Percentiles rank a stretch among this genome's conserved stretches.
Evolutionary conservation across 2,797 vertebrate genomes (phyloP).

Genomic region (Alfaro cultratus): DNA sequence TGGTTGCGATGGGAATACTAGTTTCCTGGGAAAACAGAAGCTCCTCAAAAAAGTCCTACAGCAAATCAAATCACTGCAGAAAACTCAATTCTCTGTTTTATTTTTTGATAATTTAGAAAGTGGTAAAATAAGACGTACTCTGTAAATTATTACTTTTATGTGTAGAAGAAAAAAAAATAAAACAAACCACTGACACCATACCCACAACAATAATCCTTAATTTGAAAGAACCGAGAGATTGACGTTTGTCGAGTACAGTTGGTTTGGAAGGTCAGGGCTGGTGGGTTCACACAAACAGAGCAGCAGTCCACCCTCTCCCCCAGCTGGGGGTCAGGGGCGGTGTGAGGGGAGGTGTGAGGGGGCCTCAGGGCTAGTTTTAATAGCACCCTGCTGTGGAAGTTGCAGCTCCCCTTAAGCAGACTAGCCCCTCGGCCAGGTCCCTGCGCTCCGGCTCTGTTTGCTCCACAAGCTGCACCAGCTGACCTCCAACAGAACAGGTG

Average conservation of each 20-base stretch:
- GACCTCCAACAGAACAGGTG: conserved; percentile 17
- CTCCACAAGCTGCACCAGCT: conserved; percentile 7
- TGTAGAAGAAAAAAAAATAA: conserved; percentile 60
- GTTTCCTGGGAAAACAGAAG: conserved; percentile 58
- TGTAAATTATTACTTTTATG: conserved; percentile 48
- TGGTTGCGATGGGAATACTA: conserved; percentile 72
- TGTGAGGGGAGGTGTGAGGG: conserved; percentile 11
- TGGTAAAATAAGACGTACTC: conserved; percentile 61
- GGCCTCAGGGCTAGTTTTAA: conserved; percentile 79
- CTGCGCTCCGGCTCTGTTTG: conserved; percentile 45
- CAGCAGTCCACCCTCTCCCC: conserved; percentile 21
- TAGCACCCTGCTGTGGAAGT: conserved; percentile 87
- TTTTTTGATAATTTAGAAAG: conserved; percentile 53
- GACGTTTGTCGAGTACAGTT: conserved; percentile 72
- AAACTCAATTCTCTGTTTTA: conserved; percentile 20
- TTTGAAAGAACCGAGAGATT: conserved; percentile 73
- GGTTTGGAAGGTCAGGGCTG: conserved; percentile 70
- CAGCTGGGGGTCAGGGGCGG: conserved; percentile 8
- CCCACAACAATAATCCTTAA: conserved; percentile 77
- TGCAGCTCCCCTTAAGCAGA: conserved; percentile 86
- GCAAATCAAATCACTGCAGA: neutral
- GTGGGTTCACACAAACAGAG: conserved; percentile 46
- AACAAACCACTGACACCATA: conserved; percentile 58
- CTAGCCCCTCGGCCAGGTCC: conserved; percentile 70
- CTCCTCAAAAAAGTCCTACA: neutral